Base-by-base conservation (phyloP, 2,888 invertebrate species). In the Caenorhabditis sinica region DNA sequence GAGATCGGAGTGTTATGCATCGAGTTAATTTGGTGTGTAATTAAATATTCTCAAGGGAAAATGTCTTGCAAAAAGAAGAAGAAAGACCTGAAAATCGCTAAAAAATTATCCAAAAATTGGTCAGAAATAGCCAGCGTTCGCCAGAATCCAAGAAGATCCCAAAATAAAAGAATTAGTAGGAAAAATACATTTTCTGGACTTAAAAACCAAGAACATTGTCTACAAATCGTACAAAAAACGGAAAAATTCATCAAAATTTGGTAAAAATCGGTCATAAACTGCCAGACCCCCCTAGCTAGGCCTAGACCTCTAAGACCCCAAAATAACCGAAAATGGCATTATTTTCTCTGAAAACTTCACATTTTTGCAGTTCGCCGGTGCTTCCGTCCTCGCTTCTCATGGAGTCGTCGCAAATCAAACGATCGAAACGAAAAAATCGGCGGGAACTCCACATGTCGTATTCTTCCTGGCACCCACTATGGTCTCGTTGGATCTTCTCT, bases 1-100 rank as follows among this genome's bases (percentile, higher is more conserved):
- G 83, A 13, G 83, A 91, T 43, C 65, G 86, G 13, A 85, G 79
- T 60, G 68, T 91, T 28, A 90, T 91, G 87, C 84, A 87, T 28
- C 77, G 86, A 40, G 86, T 92, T 25, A 88, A 90, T 76, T 65
- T 90, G 87, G 91, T 91, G n/a, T 45, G 83, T 65, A 15, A n/a
- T 13, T 5, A 23, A n/a, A 20, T 20, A 9, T 20, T n/a, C 20
- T 2, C 2, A n/a, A n/a, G 51, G 51, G 20, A 51, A 51, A n/a
- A 0, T 20, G 20, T n/a, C n/a, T n/a, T n/a, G n/a, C n/a, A n/a
- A n/a, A n/a, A 40, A 40, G 13, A 40, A 40, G n/a, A n/a, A n/a
- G n/a, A n/a, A n/a, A n/a, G n/a, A n/a, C n/a, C n/a, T 40, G 13
- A 40, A 40, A 11, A 2, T 45, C n/a, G 45, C 17, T 3, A 5